Percentiles rank a stretch among this genome's conserved stretches.
Conservation (phyloP, 92 coral and sea anemone genomes). For the Umimayanthus kanabou region DNA sequence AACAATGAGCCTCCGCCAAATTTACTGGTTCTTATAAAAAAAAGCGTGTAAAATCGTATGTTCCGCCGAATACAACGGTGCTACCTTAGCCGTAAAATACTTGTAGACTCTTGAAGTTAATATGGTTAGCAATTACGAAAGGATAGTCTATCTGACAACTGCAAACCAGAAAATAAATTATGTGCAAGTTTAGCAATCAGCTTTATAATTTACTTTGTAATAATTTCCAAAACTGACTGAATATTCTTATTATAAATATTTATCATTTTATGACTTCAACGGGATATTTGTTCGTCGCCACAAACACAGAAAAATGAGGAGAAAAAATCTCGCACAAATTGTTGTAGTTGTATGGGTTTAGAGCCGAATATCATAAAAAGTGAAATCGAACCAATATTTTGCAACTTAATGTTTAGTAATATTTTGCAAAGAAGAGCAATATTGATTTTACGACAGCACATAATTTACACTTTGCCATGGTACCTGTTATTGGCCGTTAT, state of each 20-base stretch:
- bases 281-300: background rate
- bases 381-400: background rate
- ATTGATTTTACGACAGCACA: background rate
- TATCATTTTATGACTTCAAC: background rate
- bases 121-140: too few species aligned
- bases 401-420: background rate
- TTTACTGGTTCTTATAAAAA: too few species aligned
- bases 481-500: background rate
- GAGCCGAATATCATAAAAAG: background rate
- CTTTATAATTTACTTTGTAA: background rate
- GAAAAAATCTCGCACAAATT: too few species aligned
- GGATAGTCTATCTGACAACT: background rate
- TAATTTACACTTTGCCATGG: constrained; percentile 13
- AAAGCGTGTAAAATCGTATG: too few species aligned
- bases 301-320: background rate
- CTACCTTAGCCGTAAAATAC: too few species aligned
- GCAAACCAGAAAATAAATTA: background rate
- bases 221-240: background rate
- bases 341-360: too few species aligned
- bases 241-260: too few species aligned
- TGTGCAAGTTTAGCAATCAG: background rate
- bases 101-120: too few species aligned
- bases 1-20: too few species aligned
- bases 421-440: background rate
- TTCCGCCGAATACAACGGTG: too few species aligned